Percentiles rank a stretch among this genome's conserved stretches.
Evolutionary conservation across 1,140 invertebrate genomes (phyloP).

Genomic region (Bombus confusus): DNA sequence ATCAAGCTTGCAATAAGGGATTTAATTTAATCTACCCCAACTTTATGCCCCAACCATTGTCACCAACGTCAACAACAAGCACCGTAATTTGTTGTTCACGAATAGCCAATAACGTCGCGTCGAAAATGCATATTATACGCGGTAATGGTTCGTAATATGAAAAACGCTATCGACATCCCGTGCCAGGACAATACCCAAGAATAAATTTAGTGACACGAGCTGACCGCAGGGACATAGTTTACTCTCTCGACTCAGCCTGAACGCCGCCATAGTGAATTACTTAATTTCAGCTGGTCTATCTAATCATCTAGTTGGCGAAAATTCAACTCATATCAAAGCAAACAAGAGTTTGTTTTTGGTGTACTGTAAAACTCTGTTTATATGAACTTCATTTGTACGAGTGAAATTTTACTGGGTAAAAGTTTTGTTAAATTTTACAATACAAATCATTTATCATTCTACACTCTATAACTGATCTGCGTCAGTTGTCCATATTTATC

Average conservation of each 20-base stretch:
- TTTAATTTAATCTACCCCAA: neutral
- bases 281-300: no score
- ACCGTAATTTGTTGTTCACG: neutral
- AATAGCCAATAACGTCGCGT: neutral
- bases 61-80: neutral
- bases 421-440: no score
- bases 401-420: no score
- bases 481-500: no score
- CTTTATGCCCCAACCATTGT: no score
- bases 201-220: conserved; percentile 9
- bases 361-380: no score
- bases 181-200: neutral
- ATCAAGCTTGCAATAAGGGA: neutral
- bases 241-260: neutral
- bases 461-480: no score
- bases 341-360: no score
- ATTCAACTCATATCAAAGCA: no score
- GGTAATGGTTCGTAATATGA: neutral
- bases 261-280: neutral
- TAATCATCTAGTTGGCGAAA: no score
- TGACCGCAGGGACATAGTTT: neutral
- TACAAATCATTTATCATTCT: no score
- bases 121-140: neutral
- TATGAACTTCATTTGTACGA: no score
- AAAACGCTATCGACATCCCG: neutral